Evolutionary conservation across 2,113 vertebrate species (phyloP).

Genomic region (Hypomesus transpacificus): DNA sequence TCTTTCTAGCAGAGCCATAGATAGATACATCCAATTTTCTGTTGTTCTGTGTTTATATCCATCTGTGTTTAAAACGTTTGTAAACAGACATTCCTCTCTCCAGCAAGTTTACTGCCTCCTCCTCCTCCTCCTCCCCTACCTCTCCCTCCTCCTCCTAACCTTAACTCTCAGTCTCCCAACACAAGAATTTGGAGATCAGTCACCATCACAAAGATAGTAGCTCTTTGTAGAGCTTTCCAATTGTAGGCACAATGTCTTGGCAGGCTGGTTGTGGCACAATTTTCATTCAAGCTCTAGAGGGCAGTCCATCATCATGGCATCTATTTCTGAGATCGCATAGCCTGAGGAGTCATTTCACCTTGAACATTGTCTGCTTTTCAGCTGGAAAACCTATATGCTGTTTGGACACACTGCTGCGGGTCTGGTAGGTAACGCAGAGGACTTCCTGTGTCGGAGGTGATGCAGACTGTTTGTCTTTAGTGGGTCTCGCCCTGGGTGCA

Average conservation of each 20-base stretch:
- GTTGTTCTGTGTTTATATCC: slow-evolving; percentile 16
- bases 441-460: not conserved
- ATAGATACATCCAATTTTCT: too few relatives aligned
- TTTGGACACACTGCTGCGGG: too few relatives aligned
- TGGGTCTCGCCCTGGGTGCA: slow-evolving; percentile 10
- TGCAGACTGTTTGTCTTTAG: not conserved
- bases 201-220: too few relatives aligned
- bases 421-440: too few relatives aligned
- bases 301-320: slow-evolving; percentile 31
- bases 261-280: not conserved
- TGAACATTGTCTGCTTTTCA: not conserved
- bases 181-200: too few relatives aligned
- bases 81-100: slow-evolving; percentile 12
- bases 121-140: not conserved
- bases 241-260: not conserved
- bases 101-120: not conserved
- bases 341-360: slow-evolving; percentile 16
- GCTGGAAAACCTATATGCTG: not conserved
- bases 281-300: slow-evolving; percentile 33
- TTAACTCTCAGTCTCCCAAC: too few relatives aligned
- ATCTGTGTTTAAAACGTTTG: slow-evolving; percentile 20
- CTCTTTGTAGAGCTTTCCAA: too few relatives aligned
- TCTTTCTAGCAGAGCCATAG: too few relatives aligned
- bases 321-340: too few relatives aligned
- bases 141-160: not conserved